Evolutionary conservation across 2,797 vertebrate species (phyloP).

Genomic region (Iguana delicatissima): DNA sequence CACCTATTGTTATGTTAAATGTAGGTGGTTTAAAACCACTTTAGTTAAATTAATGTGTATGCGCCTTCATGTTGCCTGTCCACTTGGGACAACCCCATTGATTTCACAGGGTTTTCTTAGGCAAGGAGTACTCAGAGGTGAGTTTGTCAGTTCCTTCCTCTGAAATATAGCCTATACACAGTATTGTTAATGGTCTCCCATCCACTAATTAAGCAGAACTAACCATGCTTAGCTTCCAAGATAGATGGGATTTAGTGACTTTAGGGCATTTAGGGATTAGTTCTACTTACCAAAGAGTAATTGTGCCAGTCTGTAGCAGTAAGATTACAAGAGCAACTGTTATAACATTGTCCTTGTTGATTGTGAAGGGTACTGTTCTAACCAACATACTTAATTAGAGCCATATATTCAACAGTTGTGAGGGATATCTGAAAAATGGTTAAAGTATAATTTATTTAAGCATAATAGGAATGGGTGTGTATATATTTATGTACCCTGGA

Average conservation of each 20-base stretch:
- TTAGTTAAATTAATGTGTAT: neutral
- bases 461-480: neutral
- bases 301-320: neutral
- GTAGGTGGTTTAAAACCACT: conserved; percentile 15
- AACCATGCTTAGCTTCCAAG: no score
- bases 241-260: no score
- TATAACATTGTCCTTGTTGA: neutral
- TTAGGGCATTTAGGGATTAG: no score
- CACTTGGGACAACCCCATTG: no score
- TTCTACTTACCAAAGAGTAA: neutral
- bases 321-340: neutral
- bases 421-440: neutral
- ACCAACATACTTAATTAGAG: neutral
- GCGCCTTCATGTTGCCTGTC: no score
- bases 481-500: neutral
- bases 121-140: no score
- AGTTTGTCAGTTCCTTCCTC: no score
- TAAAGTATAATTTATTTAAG: neutral
- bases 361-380: neutral
- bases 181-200: no score
- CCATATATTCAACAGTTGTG: neutral
- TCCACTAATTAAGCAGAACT: no score
- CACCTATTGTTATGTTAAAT: neutral
- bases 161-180: no score
- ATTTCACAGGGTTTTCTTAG: no score